These are phyloP conservation scores for Calephelis perditalis DNA, from an alignment of 2,888 invertebrate species.

Conservation along the genomic window DNA sequence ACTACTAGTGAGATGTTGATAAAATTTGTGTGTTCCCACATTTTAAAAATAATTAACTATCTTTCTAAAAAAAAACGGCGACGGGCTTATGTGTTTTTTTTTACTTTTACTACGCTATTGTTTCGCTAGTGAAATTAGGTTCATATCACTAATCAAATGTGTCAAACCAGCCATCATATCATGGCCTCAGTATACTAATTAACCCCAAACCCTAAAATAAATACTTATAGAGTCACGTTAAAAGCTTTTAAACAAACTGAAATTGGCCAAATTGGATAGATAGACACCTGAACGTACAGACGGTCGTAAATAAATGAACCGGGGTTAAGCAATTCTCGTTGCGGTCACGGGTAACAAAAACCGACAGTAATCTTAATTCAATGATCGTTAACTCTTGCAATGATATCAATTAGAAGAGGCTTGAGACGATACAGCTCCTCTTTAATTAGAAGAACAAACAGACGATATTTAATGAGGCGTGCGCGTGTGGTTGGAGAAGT, in stretches of 20 bases:
- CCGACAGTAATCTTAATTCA: conserved; percentile 71
- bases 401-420: conserved; percentile 75
- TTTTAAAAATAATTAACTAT: too few species aligned
- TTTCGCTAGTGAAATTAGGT: too few species aligned
- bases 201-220: too few species aligned
- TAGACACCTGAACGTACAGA: conserved; percentile 23
- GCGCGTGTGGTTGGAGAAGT: conserved; percentile 59
- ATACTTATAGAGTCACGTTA: neutral
- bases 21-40: too few species aligned
- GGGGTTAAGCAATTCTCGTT: conserved; percentile 72
- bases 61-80: too few species aligned
- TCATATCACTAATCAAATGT: too few species aligned
- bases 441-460: conserved; percentile 78
- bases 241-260: conserved; percentile 2
- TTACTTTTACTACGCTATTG: too few species aligned
- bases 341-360: conserved; percentile 71
- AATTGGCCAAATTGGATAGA: conserved; percentile 13
- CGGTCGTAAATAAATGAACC: conserved; percentile 63
- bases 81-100: too few species aligned
- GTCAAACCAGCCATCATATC: too few species aligned
- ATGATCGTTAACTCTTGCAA: conserved; percentile 71
- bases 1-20: too few species aligned
- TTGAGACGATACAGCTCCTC: conserved; percentile 73
- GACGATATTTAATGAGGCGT: conserved; percentile 75
- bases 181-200: too few species aligned